Evolutionary conservation across 2,797 vertebrate genomes (phyloP).

Genomic region (Smutsia temminckii): DNA sequence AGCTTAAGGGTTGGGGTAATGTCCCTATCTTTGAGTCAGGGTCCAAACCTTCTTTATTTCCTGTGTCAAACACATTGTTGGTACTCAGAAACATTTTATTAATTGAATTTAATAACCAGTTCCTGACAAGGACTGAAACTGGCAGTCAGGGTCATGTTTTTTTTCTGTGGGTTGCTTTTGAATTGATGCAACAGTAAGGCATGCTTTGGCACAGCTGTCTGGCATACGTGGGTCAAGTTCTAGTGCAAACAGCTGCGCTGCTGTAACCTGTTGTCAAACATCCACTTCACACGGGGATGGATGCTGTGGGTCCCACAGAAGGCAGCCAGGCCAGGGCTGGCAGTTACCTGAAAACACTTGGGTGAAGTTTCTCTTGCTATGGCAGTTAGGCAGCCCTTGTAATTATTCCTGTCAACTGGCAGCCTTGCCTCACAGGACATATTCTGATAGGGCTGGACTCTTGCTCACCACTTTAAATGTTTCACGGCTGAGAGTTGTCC

Average conservation of each 20-base stretch:
- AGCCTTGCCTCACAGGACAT: slow-evolving; percentile 48
- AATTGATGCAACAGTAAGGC: slow-evolving; percentile 55
- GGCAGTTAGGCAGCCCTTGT: neutral
- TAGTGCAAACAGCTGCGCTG: slow-evolving; percentile 52
- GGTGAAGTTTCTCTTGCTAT: slow-evolving; percentile 60
- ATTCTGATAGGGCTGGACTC: slow-evolving; percentile 60
- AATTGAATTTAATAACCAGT: slow-evolving; percentile 25
- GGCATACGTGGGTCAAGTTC: slow-evolving; percentile 60
- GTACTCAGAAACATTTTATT: slow-evolving; percentile 30
- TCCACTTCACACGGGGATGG: neutral
- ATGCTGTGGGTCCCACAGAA: slow-evolving; percentile 34
- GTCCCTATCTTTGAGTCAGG: neutral
- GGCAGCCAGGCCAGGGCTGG: slow-evolving; percentile 57
- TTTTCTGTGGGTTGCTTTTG: slow-evolving; percentile 28
- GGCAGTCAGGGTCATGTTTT: neutral
- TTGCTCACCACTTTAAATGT: slow-evolving; percentile 18
- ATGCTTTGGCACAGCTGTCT: slow-evolving; percentile 71
- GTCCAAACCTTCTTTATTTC: neutral
- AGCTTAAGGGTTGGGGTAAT: neutral
- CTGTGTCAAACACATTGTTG: neutral
- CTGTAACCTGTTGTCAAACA: slow-evolving; percentile 58
- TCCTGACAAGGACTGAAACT: slow-evolving; percentile 46
- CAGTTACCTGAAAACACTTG: slow-evolving; percentile 62
- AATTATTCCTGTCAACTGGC: slow-evolving; percentile 35
- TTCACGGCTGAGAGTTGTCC: neutral